Evolutionary conservation across 2,888 invertebrate species (phyloP).

Genomic region (Hololepta plana): DNA sequence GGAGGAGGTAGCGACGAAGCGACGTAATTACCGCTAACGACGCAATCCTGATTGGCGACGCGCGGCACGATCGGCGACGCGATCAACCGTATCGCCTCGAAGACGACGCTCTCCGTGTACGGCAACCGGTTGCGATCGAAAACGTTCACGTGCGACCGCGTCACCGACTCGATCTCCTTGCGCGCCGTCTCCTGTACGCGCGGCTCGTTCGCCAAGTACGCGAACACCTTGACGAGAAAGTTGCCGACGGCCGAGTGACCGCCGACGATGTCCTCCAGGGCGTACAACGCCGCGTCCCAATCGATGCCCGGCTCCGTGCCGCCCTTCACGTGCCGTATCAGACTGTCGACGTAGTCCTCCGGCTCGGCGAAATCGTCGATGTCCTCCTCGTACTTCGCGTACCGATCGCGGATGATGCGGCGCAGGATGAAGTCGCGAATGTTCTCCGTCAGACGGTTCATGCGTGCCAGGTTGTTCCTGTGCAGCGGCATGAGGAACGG

Average conservation of each 20-base stretch:
- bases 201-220: slow-evolving; percentile 32
- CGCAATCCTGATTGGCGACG: slow-evolving; percentile 41
- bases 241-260: slow-evolving; percentile 48
- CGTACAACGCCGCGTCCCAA: slow-evolving; percentile 34
- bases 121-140: slow-evolving; percentile 30
- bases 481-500: slow-evolving; percentile 40
- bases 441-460: slow-evolving; percentile 31
- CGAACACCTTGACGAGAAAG: slow-evolving; percentile 38
- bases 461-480: slow-evolving; percentile 28
- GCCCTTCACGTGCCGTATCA: slow-evolving; percentile 33
- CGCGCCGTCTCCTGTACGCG: slow-evolving; percentile 35
- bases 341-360: slow-evolving; percentile 37
- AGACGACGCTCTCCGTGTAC: slow-evolving; percentile 40
- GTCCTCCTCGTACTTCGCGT: too few species aligned
- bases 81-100: slow-evolving; percentile 41
- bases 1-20: slow-evolving; percentile 1
- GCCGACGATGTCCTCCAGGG: slow-evolving; percentile 29
- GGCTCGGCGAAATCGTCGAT: slow-evolving; percentile 20
- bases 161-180: slow-evolving; percentile 31
- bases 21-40: slow-evolving; percentile 43
- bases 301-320: slow-evolving; percentile 24
- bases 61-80: slow-evolving; percentile 52
- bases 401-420: slow-evolving; percentile 31
- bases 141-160: slow-evolving; percentile 17
- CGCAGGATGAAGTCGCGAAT: slow-evolving; percentile 35